phyloP scores from a whole-genome alignment of 2,113 vertebrate species.

The Conger conger region DNA sequence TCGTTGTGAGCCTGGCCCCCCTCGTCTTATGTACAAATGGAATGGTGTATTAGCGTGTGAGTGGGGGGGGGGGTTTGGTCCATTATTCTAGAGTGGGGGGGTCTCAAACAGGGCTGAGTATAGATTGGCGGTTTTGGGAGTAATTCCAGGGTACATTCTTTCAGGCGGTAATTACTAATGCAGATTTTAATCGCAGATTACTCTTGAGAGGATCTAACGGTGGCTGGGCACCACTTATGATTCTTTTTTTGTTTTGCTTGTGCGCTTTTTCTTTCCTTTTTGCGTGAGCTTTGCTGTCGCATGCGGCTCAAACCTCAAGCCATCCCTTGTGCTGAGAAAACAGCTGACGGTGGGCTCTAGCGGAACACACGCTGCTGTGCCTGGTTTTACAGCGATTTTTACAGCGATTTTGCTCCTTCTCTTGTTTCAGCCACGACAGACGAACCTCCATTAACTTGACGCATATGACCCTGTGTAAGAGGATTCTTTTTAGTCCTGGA shows the following conservation, averaged over 20 bases:
- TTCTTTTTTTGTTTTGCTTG: background rate
- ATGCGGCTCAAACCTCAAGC: slow-evolving; percentile 18
- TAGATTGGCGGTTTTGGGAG: background rate
- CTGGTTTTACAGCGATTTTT: background rate
- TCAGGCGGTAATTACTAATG: slow-evolving; percentile 33
- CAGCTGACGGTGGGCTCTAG: background rate
- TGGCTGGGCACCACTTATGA: slow-evolving; percentile 14
- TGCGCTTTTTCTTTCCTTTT: background rate
- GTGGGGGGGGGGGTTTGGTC: background rate
- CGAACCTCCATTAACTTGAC: background rate
- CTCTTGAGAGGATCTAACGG: slow-evolving; percentile 39
- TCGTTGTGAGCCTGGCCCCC: background rate
- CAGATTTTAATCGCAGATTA: slow-evolving; percentile 39
- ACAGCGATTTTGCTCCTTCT: background rate
- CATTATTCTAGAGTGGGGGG: background rate
- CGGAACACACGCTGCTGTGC: background rate
- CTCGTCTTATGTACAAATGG: background rate
- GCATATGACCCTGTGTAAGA: background rate
- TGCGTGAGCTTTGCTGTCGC: background rate
- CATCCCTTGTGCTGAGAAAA: slow-evolving; percentile 20
- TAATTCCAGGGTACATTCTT: slow-evolving; percentile 46
- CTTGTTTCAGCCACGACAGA: no score
- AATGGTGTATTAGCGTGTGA: background rate
- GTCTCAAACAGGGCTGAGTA: background rate
- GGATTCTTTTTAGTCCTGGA: background rate